phyloP scores from a whole-genome alignment of 1,140 invertebrate genomes.

The Eupeodes corollae region DNA sequence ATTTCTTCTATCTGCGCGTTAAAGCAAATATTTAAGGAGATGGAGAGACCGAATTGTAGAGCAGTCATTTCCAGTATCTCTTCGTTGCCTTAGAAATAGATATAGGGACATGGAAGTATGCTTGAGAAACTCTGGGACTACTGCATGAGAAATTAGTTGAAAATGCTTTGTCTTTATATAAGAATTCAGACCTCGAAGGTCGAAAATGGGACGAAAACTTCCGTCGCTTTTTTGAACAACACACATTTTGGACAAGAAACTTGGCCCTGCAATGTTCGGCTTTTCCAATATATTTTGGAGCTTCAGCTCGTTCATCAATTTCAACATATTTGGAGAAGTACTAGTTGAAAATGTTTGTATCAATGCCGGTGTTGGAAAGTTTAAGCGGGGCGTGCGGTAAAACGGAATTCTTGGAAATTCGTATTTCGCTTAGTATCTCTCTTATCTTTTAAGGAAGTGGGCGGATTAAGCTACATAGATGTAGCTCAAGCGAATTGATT shows the following conservation, averaged over 20 bases:
- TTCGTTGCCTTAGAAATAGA: conserved; percentile 7
- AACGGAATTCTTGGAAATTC: too few relatives aligned
- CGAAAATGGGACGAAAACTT: conserved; percentile 16
- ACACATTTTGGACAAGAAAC: conserved; percentile 28
- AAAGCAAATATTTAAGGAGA: conserved; percentile 16
- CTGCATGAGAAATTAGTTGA: conserved; percentile 17
- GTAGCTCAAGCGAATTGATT: too few relatives aligned
- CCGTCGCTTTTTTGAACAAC: conserved; percentile 7
- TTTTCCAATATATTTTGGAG: conserved; percentile 12
- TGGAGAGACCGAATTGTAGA: conserved; percentile 13
- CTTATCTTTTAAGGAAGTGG: too few relatives aligned
- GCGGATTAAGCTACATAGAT: too few relatives aligned
- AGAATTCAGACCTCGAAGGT: conserved; percentile 18
- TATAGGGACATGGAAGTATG: conserved; percentile 35
- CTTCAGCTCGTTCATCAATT: conserved; percentile 11
- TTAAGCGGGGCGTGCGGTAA: conserved; percentile 13
- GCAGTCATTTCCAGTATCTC: conserved; percentile 13
- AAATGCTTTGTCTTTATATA: conserved; percentile 17
- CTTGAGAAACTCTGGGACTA: conserved; percentile 18
- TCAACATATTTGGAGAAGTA: conserved; percentile 11
- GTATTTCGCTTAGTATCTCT: too few relatives aligned
- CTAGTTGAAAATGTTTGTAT: conserved; percentile 11
- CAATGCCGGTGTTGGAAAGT: conserved; percentile 7
- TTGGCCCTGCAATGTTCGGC: conserved; percentile 4
- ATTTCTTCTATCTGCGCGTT: conserved; percentile 15